A percentile compares a stretch with the other conserved stretches of the same genome.
Conservation (phyloP, 2,113 vertebrate genomes). For the Catharus minimus region DNA sequence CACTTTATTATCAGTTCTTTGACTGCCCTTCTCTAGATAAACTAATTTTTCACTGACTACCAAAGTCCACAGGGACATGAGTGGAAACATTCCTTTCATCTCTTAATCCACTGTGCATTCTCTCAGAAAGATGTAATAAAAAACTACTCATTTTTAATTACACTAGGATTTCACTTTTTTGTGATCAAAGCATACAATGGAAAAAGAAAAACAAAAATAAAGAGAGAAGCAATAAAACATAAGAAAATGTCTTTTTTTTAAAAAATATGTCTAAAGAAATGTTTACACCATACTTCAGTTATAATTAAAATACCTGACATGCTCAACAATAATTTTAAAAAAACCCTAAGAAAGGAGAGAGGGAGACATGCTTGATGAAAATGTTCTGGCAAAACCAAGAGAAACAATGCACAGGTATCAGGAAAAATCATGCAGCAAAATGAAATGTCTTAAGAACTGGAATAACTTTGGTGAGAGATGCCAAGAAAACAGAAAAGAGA, state of each 20-base stretch:
- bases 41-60: not conserved
- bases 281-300: not conserved
- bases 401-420: not conserved
- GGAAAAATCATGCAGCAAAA: conserved; percentile 71
- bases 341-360: not conserved
- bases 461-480: conserved; percentile 41
- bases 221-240: not conserved
- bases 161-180: not conserved
- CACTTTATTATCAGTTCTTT: not conserved
- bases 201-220: not conserved
- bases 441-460: conserved; percentile 40
- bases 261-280: not conserved
- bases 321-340: not conserved
- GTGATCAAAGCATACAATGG: not conserved
- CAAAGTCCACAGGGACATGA: not conserved
- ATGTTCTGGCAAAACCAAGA: conserved; percentile 13
- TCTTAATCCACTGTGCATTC: not conserved
- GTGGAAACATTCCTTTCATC: not conserved
- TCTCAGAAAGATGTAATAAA: not conserved
- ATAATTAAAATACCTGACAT: not conserved
- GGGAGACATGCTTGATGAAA: conserved; percentile 23
- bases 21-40: not conserved
- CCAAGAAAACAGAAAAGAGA: conserved; percentile 66
- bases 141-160: not conserved
- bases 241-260: not conserved